Conservation (phyloP, 2,888 invertebrate species). For the Epirrhoe tristata region DNA sequence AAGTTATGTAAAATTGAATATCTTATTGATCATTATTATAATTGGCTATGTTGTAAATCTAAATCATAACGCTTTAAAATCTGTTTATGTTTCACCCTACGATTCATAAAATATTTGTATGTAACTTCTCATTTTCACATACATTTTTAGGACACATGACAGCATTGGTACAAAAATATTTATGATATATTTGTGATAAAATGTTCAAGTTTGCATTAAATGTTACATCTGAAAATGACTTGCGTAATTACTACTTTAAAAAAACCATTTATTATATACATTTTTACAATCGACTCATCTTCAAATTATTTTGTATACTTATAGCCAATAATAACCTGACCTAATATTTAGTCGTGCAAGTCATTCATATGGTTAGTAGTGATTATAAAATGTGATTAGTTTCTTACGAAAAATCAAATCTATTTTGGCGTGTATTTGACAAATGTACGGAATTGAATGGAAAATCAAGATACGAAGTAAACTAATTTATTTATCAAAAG, state of each 20-base stretch:
- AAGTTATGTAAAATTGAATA: neutral
- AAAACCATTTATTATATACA: constrained; percentile 5
- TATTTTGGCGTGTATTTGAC: constrained; percentile 63
- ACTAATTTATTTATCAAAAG: constrained; percentile 75
- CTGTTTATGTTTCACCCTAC: neutral
- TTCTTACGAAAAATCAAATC: constrained; percentile 43
- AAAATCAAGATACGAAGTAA: constrained; percentile 55
- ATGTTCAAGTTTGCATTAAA: constrained; percentile 14
- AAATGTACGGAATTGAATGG: constrained; percentile 70
- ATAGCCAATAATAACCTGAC: neutral
- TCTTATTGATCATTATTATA: neutral
- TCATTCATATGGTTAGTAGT: constrained; percentile 29
- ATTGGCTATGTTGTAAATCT: neutral
- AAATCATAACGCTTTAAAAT: neutral
- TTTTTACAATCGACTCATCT: constrained; percentile 2
- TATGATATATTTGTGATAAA: constrained; percentile 48
- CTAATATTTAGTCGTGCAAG: constrained; percentile 6
- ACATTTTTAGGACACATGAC: constrained; percentile 43
- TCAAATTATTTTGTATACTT: neutral
- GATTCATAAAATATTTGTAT: neutral
- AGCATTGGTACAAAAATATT: constrained; percentile 63
- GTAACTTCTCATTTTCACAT: constrained; percentile 21
- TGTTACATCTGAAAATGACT: constrained; percentile 29
- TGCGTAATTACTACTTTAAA: constrained; percentile 10
- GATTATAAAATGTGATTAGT: constrained; percentile 41